Conservation (phyloP, 2,113 vertebrate genomes). For the Sigmodon hispidus region DNA sequence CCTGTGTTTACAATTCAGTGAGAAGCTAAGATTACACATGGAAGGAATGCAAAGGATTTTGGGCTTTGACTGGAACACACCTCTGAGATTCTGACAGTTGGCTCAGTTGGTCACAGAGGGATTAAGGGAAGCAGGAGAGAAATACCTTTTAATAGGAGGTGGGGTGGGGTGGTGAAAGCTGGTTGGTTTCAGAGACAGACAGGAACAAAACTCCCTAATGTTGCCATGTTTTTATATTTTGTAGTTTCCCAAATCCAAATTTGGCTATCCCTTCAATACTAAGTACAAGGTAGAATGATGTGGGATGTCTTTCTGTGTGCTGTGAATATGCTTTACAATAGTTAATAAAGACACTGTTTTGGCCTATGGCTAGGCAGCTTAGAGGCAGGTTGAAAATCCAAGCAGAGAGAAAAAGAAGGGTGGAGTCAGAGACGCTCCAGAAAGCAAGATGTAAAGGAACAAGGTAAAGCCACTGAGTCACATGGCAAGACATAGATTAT, state of each 20-base stretch:
- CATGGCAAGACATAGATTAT: too few species aligned
- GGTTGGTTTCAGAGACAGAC: background rate
- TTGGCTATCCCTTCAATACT: constrained; percentile 1
- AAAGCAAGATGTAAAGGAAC: too few species aligned
- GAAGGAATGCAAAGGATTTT: background rate
- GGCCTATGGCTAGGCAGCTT: too few species aligned
- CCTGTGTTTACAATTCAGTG: constrained; percentile 44
- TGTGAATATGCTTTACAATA: too few species aligned
- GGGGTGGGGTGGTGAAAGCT: background rate
- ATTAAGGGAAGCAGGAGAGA: background rate
- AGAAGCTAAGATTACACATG: constrained; percentile 18
- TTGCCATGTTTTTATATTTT: constrained; percentile 7
- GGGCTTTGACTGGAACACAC: background rate
- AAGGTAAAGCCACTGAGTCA: too few species aligned
- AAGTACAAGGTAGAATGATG: constrained; percentile 40
- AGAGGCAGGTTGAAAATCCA: too few species aligned
- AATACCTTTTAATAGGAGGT: background rate
- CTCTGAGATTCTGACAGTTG: background rate
- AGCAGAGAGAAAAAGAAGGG: too few species aligned
- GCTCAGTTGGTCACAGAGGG: background rate
- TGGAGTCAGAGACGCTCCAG: too few species aligned
- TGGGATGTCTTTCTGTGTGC: too few species aligned
- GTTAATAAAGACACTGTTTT: too few species aligned
- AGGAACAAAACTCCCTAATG: background rate
- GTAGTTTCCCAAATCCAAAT: constrained; percentile 18